Evolutionary conservation across 2,797 vertebrate species (phyloP).

Genomic region (Arctocebus calabarensis): DNA sequence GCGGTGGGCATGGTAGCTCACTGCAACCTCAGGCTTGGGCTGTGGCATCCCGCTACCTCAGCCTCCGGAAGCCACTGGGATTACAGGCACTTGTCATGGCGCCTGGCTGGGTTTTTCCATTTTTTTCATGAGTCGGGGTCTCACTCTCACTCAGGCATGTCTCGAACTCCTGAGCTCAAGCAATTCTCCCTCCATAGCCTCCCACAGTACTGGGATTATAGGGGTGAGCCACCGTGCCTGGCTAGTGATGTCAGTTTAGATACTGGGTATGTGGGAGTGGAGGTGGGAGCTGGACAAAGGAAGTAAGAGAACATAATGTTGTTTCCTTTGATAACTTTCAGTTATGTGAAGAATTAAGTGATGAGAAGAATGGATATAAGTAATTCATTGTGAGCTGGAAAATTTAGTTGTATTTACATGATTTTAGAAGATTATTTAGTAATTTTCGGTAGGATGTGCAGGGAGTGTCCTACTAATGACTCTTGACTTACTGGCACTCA

Average conservation of each 20-base stretch:
- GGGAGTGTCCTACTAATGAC: neutral
- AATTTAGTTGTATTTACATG: neutral
- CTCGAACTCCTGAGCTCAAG: no score
- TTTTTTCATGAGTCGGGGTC: no score
- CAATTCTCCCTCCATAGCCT: no score
- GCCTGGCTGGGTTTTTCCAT: no score
- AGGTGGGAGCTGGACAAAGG: neutral
- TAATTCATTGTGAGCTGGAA: neutral
- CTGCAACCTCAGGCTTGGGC: no score
- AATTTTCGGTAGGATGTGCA: rapidly evolving
- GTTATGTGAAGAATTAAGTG: neutral
- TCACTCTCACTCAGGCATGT: no score
- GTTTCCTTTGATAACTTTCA: neutral
- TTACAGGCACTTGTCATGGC: no score
- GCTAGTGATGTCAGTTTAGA: neutral
- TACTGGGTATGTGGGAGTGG: neutral
- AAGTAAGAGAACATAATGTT: neutral
- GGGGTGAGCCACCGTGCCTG: no score
- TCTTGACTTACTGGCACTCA: rapidly evolving
- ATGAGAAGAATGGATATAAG: neutral
- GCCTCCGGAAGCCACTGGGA: no score
- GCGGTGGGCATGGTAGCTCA: no score
- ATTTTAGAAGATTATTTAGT: neutral
- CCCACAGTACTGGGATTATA: no score
- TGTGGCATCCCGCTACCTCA: no score